Evolutionary conservation across 2,113 vertebrate species (phyloP).

Genomic region (Anas platyrhynchos): DNA sequence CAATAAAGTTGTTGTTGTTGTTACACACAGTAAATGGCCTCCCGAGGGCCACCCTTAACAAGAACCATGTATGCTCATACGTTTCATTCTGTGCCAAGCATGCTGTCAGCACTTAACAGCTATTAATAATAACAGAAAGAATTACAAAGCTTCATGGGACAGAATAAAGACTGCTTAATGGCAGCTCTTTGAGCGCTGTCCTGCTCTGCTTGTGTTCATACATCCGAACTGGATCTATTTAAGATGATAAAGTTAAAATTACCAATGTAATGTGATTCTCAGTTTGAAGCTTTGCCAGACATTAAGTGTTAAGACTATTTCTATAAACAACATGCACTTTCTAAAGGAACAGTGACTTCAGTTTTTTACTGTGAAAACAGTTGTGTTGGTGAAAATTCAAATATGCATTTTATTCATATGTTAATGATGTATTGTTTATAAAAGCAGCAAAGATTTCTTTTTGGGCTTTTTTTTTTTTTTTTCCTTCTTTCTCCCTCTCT

Average conservation of each 20-base stretch:
- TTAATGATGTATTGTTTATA: neutral
- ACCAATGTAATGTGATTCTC: neutral
- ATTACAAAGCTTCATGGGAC: slow-evolving; percentile 56
- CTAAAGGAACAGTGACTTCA: slow-evolving; percentile 38
- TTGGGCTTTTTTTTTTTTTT: neutral
- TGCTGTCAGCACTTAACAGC: slow-evolving; percentile 69
- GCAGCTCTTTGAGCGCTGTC: neutral
- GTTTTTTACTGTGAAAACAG: neutral
- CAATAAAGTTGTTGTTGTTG: slow-evolving; percentile 71
- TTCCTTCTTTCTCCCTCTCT: neutral
- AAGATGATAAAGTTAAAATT: slow-evolving; percentile 57
- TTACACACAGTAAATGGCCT: slow-evolving; percentile 64
- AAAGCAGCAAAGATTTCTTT: neutral
- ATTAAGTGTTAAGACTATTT: slow-evolving; percentile 22
- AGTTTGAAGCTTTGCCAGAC: slow-evolving; percentile 42
- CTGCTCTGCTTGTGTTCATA: slow-evolving; percentile 7
- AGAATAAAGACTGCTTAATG: slow-evolving; percentile 36
- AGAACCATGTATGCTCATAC: slow-evolving; percentile 55
- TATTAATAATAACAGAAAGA: slow-evolving; percentile 68
- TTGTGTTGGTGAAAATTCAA: slow-evolving; percentile 13
- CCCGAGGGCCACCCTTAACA: slow-evolving; percentile 59
- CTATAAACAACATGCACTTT: slow-evolving; percentile 45
- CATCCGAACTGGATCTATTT: slow-evolving; percentile 35
- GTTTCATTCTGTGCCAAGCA: slow-evolving; percentile 68
- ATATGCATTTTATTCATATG: neutral